Percentiles rank a stretch among this genome's conserved stretches.
Evolutionary conservation across 2,888 invertebrate species (phyloP).

Genomic region (Globia sparganii): DNA sequence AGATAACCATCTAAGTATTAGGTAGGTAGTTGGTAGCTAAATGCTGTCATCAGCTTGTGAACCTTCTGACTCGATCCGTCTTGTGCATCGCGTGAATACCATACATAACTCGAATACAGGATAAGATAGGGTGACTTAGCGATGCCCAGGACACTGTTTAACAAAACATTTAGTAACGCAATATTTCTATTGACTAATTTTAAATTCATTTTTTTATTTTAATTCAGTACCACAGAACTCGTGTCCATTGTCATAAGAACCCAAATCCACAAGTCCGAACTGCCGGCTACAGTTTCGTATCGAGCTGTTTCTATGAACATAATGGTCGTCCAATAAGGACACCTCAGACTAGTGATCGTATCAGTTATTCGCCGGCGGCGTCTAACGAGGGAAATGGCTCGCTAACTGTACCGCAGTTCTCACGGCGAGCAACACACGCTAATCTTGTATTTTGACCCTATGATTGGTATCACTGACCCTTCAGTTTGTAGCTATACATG

Average conservation of each 20-base stretch:
- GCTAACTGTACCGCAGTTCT: conserved; percentile 8
- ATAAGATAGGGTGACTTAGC: not conserved
- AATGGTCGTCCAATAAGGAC: conserved; percentile 8
- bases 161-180: not conserved
- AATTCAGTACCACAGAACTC: not conserved
- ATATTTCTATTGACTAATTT: too few species aligned
- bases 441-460: conserved; percentile 11
- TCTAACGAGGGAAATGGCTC: conserved; percentile 1
- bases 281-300: not conserved
- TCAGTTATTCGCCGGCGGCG: not conserved
- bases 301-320: not conserved
- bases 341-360: not conserved
- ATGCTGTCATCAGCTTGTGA: conserved; percentile 1
- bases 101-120: not conserved
- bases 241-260: not conserved
- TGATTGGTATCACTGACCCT: not conserved
- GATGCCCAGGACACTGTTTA: not conserved
- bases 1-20: not conserved
- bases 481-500: not conserved
- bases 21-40: not conserved
- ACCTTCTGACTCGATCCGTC: not conserved
- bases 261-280: not conserved
- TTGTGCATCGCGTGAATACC: not conserved
- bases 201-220: not conserved
- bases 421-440: not conserved